Percentiles rank a stretch among this genome's conserved stretches.
phyloP scores from a whole-genome alignment of 2,113 vertebrate species.

The Bagarius yarrelli region DNA sequence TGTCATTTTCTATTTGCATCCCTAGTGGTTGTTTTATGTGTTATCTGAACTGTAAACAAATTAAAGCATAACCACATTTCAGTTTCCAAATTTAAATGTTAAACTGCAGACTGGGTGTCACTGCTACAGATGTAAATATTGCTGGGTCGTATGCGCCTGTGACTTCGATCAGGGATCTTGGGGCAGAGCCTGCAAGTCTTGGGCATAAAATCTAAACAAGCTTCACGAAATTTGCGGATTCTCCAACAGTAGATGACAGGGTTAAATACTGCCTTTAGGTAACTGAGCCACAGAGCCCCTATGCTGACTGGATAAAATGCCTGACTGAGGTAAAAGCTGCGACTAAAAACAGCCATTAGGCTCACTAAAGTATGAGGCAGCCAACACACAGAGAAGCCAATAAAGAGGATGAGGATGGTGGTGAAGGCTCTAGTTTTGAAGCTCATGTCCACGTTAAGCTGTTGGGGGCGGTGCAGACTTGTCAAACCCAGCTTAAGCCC shows the following conservation, averaged over 20 bases:
- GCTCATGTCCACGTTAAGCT: conserved; percentile 78
- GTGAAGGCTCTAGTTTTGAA: conserved; percentile 81
- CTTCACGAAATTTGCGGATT: conserved; percentile 83
- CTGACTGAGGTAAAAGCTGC: conserved; percentile 78
- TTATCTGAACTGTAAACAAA: not conserved
- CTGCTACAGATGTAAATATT: conserved; percentile 77
- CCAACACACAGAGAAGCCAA: conserved; percentile 77
- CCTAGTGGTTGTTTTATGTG: not conserved
- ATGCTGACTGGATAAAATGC: conserved; percentile 76
- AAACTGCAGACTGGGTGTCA: conserved; percentile 77
- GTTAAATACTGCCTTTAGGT: conserved; percentile 86
- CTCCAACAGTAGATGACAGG: conserved; percentile 86
- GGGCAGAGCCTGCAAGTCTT: conserved; percentile 80
- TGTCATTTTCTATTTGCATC: not conserved
- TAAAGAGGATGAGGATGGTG: conserved; percentile 80
- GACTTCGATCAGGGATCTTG: conserved; percentile 73
- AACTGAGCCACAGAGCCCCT: conserved; percentile 78
- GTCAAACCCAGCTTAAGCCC: conserved; percentile 71
- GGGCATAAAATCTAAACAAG: conserved; percentile 81
- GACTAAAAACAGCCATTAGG: conserved; percentile 76
- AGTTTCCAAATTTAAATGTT: conserved; percentile 39
- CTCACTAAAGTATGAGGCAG: conserved; percentile 75
- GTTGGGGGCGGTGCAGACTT: conserved; percentile 71
- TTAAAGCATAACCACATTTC: not conserved
- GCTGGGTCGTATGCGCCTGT: conserved; percentile 78